Evolutionary conservation across 1,140 invertebrate species (phyloP), one percentile per base, ranked within the genome.

Genomic region (Calliopsis andreniformis): DNA sequence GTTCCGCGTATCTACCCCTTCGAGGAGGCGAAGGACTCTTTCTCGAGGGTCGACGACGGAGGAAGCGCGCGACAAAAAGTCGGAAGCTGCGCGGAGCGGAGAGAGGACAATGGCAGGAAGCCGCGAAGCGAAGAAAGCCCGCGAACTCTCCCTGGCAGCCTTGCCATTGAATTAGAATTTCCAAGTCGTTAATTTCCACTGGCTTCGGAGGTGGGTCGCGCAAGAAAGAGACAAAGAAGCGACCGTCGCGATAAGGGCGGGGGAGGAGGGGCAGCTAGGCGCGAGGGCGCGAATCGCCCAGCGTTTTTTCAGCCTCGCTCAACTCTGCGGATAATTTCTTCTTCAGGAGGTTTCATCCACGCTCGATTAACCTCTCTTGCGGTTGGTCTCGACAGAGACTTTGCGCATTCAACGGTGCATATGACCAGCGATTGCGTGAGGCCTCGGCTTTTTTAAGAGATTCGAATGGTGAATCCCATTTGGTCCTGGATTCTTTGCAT

Each of bases 91-190:
- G n/a, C 55, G 1, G 49, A 49, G 10, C 42, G 35, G 12, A 8
- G 30, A 8, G 43, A 59, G 45, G 68, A 82, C 72, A 53, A 82
- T 28, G 43, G 47, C 25, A 67, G 69, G 47, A 70, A 75, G 47
- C 53, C 70, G 49, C 39, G 47, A 56, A 14, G 16, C 58, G 71
- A 83, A 83, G 80, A 76, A 84, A 84, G 77, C 77, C 49, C 70
- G 68, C 62, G 43, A 55, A 16, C 32, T 64, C 43, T 20, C 25
- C 23, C 68, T 35, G 64, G 55, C 77, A 84, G 81, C 82, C 81
- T 84, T 84, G 82, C 82, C 82, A 84, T 84, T 84, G 82, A 84
- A 84, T 84, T 84, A 83, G 81, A 84, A 84, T 84, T 84, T 84
- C 82, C 82, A 72, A 83, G 71, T 84, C 82, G 82, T 84, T 84